phyloP scores from a whole-genome alignment of 2,113 vertebrate species.

The Chrysemys picta region DNA sequence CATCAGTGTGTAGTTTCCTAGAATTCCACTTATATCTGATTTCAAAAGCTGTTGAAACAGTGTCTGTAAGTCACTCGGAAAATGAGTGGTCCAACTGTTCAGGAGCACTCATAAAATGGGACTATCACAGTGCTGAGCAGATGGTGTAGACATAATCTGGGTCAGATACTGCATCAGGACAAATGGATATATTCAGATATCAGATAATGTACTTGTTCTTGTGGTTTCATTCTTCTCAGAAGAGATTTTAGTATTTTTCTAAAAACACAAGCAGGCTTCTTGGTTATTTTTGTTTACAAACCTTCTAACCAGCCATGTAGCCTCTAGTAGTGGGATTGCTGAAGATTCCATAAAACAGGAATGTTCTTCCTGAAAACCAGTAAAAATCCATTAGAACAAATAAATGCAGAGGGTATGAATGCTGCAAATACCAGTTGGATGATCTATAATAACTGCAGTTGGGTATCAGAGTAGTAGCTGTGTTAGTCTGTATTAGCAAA shows the following conservation, averaged over 20 bases:
- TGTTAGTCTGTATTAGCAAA: too few species aligned
- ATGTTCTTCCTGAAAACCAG: neutral
- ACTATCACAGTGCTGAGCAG: rapidly evolving
- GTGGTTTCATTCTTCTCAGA: neutral
- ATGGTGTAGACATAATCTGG: rapidly evolving
- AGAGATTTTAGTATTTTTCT: slow-evolving; percentile 13
- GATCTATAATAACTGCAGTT: neutral
- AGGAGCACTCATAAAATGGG: neutral
- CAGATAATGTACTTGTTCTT: neutral
- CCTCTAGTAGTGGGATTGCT: neutral
- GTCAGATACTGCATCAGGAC: neutral
- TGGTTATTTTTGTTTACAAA: neutral
- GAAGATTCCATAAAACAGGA: slow-evolving; percentile 2
- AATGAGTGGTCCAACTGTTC: slow-evolving; percentile 1
- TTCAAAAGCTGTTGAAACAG: neutral
- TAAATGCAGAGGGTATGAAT: rapidly evolving
- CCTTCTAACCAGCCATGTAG: neutral
- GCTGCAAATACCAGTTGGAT: neutral
- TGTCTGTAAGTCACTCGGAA: neutral
- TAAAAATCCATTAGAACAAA: neutral
- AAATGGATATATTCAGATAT: neutral
- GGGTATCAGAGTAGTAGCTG: neutral
- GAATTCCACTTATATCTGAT: neutral
- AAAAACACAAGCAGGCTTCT: neutral
- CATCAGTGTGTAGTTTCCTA: neutral